These are phyloP conservation scores for Phaetusa simplex DNA, from an alignment of 2,113 vertebrate species.

Conservation along the genomic window DNA sequence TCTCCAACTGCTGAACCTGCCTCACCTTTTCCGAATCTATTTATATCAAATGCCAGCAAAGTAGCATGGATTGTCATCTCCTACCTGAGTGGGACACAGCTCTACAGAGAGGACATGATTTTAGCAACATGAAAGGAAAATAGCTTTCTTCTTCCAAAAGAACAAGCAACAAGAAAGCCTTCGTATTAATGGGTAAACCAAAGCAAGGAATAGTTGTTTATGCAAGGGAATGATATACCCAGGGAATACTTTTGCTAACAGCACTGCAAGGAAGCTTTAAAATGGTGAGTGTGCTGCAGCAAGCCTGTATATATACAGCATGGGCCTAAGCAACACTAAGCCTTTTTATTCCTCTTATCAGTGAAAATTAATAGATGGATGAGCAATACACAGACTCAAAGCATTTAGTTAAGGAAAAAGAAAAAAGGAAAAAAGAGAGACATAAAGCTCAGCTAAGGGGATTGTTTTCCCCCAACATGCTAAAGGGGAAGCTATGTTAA, in stretches of 20 bases:
- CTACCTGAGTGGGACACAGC: background rate
- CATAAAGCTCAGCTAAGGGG: background rate
- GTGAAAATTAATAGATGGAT: background rate
- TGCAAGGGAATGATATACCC: background rate
- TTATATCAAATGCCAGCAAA: background rate
- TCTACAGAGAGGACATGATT: background rate
- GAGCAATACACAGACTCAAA: background rate
- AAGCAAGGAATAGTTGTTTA: background rate
- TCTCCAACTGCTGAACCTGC: background rate
- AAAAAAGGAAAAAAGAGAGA: too few species aligned
- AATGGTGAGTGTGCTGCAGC: background rate
- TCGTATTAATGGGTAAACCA: background rate
- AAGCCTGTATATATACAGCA: background rate
- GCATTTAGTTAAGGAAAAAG: background rate
- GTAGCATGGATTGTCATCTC: background rate
- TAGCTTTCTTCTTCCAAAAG: background rate
- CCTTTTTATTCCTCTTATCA: background rate
- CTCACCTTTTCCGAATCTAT: constrained; percentile 41
- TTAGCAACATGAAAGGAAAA: background rate
- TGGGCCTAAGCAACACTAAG: background rate
- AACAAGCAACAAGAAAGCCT: background rate
- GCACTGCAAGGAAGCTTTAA: background rate
- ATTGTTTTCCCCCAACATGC: background rate
- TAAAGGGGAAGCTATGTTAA: background rate
- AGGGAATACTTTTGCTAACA: background rate